Base-by-base conservation (phyloP, 2,797 vertebrate genomes). In the Mus spretus region DNA sequence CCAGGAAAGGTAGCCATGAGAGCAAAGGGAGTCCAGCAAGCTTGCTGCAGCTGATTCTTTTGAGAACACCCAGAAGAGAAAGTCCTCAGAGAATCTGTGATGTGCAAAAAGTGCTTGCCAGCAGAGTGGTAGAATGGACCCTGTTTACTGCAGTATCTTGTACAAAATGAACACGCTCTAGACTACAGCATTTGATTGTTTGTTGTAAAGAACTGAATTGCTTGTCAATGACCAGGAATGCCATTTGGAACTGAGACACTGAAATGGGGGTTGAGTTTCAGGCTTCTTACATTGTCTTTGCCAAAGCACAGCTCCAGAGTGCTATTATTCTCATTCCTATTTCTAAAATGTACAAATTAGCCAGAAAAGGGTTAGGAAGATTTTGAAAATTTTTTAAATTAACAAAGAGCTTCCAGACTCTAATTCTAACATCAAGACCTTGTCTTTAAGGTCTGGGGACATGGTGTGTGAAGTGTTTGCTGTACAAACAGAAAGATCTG, bases 281-380 rank as follows among this genome's bases (percentile, higher is more conserved):
- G 59, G 17, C 65, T 83, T 72, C 31, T 91, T 89, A 31, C 59
- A 74, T 31, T 74, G 61, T 44, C 37, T 65, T 65, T 79, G 55
- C 85, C 11, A 77, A 84, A 59, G 53, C 55, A 59, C 34, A 74
- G 31, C 15, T 87, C 57, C 44, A 3, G 13, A 72, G 89, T 53
- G 7, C 75, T 26, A 10, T 1, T 89, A 4, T 44, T 80, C 63
- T 59, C 37, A 40, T 74, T 84, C 44, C 47, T n/a, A 0, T 24
- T 91, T 87, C 81, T 80, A 83, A 93, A 63, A 26, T 63, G 10
- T 75, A n/a, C 26, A 93, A 83, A 91, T 22, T 72, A 34, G 95
- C 53, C 26, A 87, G 50, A 67, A 87, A 79, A 40, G 81, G 0
- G 17, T 79, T 94, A 86, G 88, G 44, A 53, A 26, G 92, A 82